Evolutionary conservation across 2,888 invertebrate genomes (phyloP).

Genomic region (Beris morrisii): DNA sequence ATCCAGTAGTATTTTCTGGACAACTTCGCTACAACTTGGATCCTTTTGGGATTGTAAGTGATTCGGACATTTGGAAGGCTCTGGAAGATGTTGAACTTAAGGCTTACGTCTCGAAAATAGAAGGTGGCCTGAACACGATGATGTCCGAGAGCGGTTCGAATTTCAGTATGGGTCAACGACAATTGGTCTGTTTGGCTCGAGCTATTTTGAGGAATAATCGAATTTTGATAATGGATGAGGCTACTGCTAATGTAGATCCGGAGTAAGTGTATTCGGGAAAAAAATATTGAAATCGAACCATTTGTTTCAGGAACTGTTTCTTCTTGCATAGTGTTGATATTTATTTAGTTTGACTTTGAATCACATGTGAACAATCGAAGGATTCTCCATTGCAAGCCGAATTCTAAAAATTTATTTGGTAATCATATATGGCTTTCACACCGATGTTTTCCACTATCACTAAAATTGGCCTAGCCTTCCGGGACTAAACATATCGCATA

Average conservation of each 20-base stretch:
- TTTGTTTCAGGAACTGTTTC: no score
- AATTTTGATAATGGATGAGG: slow-evolving; percentile 68
- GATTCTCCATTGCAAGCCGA: no score
- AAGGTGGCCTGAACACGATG: slow-evolving; percentile 62
- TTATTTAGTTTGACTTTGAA: no score
- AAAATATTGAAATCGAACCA: no score
- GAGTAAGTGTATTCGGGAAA: slow-evolving; percentile 58
- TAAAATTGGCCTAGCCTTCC: no score
- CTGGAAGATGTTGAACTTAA: slow-evolving; percentile 78
- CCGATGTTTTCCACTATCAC: no score
- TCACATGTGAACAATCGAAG: no score
- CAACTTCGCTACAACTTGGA: slow-evolving; percentile 82
- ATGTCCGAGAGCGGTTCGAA: slow-evolving; percentile 76
- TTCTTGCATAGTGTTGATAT: no score
- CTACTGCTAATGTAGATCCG: slow-evolving; percentile 82
- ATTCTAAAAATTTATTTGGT: no score
- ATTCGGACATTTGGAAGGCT: slow-evolving; percentile 75
- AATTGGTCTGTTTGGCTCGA: slow-evolving; percentile 77
- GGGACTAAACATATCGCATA: no score
- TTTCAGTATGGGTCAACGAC: slow-evolving; percentile 79
- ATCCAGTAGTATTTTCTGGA: slow-evolving; percentile 83
- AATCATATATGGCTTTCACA: no score
- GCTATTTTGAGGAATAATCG: slow-evolving; percentile 67
- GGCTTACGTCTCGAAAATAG: slow-evolving; percentile 64
- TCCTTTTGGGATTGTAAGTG: slow-evolving; percentile 74